These are phyloP conservation scores for Uloborus diversus DNA, from an alignment of 1,140 invertebrate genomes.

Conservation along the genomic window DNA sequence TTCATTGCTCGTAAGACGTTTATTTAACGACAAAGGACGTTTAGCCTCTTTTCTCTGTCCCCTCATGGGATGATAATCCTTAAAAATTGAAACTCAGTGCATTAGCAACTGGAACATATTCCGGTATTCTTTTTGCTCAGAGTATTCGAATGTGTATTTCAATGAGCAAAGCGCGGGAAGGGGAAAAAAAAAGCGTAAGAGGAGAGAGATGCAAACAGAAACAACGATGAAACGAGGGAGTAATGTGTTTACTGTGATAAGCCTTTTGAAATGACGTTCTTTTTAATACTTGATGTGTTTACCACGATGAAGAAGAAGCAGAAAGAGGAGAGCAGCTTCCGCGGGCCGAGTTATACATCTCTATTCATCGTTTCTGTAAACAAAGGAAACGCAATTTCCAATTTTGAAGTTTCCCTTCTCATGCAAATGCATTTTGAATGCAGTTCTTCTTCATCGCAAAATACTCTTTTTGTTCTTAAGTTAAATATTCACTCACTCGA, in stretches of 20 bases:
- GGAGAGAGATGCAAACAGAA: slow-evolving; percentile 34
- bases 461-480: slow-evolving; percentile 13
- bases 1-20: slow-evolving; percentile 17
- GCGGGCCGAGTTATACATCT: slow-evolving; percentile 22
- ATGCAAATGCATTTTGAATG: slow-evolving; percentile 56
- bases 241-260: slow-evolving; percentile 56
- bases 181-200: neutral
- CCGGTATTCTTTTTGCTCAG: slow-evolving; percentile 41
- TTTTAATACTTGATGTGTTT: slow-evolving; percentile 56
- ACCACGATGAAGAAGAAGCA: slow-evolving; percentile 16
- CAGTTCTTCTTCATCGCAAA: slow-evolving; percentile 4
- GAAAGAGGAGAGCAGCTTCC: neutral
- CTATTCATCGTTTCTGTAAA: slow-evolving; percentile 44
- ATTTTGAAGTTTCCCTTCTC: slow-evolving; percentile 47
- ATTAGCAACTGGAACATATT: slow-evolving; percentile 21
- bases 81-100: slow-evolving; percentile 53
- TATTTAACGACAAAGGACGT: slow-evolving; percentile 48
- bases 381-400: slow-evolving; percentile 55
- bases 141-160: slow-evolving; percentile 44
- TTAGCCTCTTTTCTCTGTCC: slow-evolving; percentile 8
- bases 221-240: slow-evolving; percentile 31
- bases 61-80: slow-evolving; percentile 52
- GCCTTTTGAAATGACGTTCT: slow-evolving; percentile 52
- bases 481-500: slow-evolving; percentile 50
- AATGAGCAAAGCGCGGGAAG: slow-evolving; percentile 20